Conservation (phyloP, 2,113 vertebrate species). For the Puffinus mauretanicus region DNA sequence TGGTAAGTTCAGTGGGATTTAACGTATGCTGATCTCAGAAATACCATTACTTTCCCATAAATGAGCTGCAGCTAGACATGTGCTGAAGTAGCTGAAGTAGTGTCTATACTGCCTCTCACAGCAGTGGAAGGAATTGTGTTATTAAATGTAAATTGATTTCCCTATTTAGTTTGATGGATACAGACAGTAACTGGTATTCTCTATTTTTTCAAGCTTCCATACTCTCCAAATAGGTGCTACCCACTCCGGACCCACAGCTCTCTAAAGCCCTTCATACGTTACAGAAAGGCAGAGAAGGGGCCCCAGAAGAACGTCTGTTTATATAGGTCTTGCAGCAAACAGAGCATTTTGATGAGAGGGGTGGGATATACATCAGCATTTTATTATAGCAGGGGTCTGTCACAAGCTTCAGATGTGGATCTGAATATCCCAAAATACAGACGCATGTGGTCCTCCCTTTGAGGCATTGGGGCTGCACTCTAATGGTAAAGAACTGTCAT, state of each 20-base stretch:
- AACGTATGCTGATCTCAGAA: background rate
- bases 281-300: background rate
- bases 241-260: background rate
- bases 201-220: background rate
- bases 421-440: background rate
- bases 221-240: background rate
- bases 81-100: background rate
- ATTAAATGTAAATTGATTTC: background rate
- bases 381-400: background rate
- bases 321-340: background rate
- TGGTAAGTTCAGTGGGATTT: background rate
- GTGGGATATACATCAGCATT: background rate
- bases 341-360: background rate
- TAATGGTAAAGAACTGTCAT: background rate
- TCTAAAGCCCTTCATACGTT: background rate
- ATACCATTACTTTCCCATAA: background rate
- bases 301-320: background rate
- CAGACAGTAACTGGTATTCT: background rate
- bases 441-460: background rate
- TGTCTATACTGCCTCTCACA: background rate
- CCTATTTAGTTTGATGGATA: background rate
- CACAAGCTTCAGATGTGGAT: background rate
- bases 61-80: background rate
- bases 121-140: background rate
- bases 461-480: background rate